These are phyloP conservation scores for Antheraea mylitta DNA, from an alignment of 1,140 invertebrate species.

Conservation along the genomic window DNA sequence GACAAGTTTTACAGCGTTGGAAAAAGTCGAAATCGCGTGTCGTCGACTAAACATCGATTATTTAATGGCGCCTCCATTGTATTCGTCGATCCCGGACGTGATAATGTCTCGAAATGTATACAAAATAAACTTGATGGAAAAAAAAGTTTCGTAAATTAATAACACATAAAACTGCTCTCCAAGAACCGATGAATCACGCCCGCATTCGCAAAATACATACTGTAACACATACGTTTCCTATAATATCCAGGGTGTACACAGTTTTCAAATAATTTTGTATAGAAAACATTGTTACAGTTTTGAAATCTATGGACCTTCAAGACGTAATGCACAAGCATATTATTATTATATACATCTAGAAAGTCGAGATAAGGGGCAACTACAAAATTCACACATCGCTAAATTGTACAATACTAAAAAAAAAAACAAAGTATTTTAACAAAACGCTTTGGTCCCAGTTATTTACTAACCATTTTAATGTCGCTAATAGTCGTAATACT, in stretches of 20 bases:
- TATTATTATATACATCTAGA: background rate
- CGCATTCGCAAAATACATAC: slow-evolving; percentile 5
- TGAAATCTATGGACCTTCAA: background rate
- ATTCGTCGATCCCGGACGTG: background rate
- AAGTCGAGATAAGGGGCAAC: background rate
- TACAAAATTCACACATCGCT: background rate
- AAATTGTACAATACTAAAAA: background rate
- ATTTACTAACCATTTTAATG: slow-evolving; percentile 97
- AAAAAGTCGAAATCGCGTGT: background rate
- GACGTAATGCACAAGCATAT: background rate
- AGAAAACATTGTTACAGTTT: background rate
- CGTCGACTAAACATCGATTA: slow-evolving; percentile 5
- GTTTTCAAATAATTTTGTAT: background rate
- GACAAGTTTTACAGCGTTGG: background rate
- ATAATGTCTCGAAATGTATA: slow-evolving; percentile 3
- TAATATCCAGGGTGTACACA: too few relatives aligned
- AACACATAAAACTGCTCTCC: background rate
- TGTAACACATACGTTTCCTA: slow-evolving; percentile 2
- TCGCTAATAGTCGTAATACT: slow-evolving; percentile 98
- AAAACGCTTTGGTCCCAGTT: background rate
- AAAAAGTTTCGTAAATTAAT: background rate
- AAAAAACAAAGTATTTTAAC: background rate
- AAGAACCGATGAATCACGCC: background rate
- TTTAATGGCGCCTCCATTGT: slow-evolving; percentile 5
- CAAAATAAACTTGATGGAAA: background rate